Evolutionary conservation across 2,797 vertebrate species (phyloP).

Genomic region (Parauchenoglanis punctatus): DNA sequence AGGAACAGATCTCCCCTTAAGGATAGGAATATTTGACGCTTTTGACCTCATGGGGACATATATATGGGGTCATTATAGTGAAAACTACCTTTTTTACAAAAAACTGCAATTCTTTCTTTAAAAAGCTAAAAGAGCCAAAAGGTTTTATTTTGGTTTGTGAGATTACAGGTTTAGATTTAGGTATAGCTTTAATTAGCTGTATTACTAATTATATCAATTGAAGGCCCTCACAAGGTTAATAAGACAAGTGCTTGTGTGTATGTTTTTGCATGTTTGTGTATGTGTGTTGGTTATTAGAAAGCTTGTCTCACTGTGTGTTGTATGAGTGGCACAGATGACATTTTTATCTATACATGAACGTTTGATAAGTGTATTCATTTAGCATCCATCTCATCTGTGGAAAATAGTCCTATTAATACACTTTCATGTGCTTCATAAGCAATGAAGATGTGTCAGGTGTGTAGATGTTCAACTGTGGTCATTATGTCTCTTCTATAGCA

Average conservation of each 20-base stretch:
- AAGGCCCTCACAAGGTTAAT: too few relatives aligned
- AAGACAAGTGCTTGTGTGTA: not conserved
- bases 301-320: not conserved
- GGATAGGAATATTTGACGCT: too few relatives aligned
- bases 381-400: not conserved
- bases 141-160: too few relatives aligned
- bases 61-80: too few relatives aligned
- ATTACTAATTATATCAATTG: too few relatives aligned
- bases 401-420: conserved; percentile 20
- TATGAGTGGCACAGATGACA: not conserved
- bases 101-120: too few relatives aligned
- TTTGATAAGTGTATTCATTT: conserved; percentile 27
- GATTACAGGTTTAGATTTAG: too few relatives aligned
- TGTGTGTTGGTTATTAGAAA: conserved; percentile 15
- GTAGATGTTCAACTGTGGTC: conserved; percentile 30
- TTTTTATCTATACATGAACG: not conserved
- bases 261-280: not conserved
- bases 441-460: not conserved
- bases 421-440: conserved; percentile 44
- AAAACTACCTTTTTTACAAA: too few relatives aligned
- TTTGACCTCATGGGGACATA: not conserved
- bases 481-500: conserved; percentile 54
- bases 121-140: too few relatives aligned
- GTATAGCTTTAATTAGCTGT: too few relatives aligned
- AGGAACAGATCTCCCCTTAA: too few relatives aligned